phyloP scores from a whole-genome alignment of 2,797 vertebrate genomes.

The Sus cebifrons region DNA sequence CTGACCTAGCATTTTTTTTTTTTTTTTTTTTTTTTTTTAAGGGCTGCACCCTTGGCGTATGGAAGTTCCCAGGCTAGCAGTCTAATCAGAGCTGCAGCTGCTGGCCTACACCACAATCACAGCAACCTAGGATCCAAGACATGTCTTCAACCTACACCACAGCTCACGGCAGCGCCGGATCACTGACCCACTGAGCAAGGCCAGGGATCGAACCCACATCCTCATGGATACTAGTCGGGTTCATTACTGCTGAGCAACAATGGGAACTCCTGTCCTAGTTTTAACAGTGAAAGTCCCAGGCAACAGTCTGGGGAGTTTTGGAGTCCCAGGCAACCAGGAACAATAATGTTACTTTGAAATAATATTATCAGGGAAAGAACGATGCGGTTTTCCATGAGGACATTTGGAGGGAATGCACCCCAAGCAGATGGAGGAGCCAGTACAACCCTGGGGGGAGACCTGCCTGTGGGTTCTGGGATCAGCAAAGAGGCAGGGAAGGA shows the following conservation, averaged over 20 bases:
- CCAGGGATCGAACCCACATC: no score
- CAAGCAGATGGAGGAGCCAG: background rate
- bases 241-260: no score
- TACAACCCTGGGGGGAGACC: background rate
- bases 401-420: background rate
- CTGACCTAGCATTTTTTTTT: background rate
- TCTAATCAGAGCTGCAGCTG: no score
- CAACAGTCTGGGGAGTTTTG: background rate
- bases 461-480: background rate
- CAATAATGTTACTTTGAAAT: background rate
- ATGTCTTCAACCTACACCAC: no score
- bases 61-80: no score
- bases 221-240: no score
- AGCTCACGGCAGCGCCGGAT: no score
- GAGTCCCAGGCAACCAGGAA: background rate
- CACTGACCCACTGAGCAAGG: no score
- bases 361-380: background rate
- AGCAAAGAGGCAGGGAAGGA: background rate
- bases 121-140: no score
- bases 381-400: rapidly evolving
- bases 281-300: background rate
- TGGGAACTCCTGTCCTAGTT: background rate
- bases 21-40: no score
- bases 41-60: no score
- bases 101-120: no score